Evolutionary conservation across 2,888 invertebrate genomes (phyloP), one percentile per base, ranked within the genome.

Genomic region (Ceraclea dissimilis): DNA sequence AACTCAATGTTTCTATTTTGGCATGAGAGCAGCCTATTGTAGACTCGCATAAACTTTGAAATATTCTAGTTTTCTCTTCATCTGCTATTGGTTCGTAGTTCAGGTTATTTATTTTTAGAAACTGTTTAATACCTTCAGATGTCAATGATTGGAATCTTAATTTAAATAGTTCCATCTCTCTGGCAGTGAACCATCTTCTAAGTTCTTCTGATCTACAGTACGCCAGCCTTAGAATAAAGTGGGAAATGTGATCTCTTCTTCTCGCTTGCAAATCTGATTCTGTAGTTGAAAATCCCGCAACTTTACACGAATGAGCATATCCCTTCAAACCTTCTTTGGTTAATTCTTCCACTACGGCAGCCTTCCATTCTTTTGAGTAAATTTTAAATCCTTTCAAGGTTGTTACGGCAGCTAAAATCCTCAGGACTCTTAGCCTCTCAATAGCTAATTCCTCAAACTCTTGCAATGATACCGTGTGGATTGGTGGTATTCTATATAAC

Each of bases 101-200:
- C 2, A 93, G 71, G 60, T 84, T 79, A 67, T 88, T 87, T 2
- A 80, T 66, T 61, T 78, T 75, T 59, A 93, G 77, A 66, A 93
- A 88, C 47, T 75, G 70, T 54, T 81, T 79, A 6, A 88, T 78
- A 20, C 80, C 79, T 64, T 85, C 84, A 56, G 77, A 72, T 54
- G 77, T 78, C 66, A 88, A 75, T 1, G 78, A 77, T n/a, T 77
- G 71, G 69, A 91, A 90, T 66, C 88, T 82, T 68, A 88, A 82
- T 67, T 85, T 85, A 67, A 99, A 96, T 54, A 96, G 76, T 67
- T 98, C 97, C 59, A 90, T 71, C 76, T 99, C 99, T 63, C 91
- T 84, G 18, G 82, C 75, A 13, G 95, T 75, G 68, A 95, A 94
- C 97, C 98, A 98, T 58, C 80, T 81, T 31, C 89, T 78, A 34